Evolutionary conservation across 2,888 invertebrate genomes (phyloP).

Genomic region (Ectemnius continuus): DNA sequence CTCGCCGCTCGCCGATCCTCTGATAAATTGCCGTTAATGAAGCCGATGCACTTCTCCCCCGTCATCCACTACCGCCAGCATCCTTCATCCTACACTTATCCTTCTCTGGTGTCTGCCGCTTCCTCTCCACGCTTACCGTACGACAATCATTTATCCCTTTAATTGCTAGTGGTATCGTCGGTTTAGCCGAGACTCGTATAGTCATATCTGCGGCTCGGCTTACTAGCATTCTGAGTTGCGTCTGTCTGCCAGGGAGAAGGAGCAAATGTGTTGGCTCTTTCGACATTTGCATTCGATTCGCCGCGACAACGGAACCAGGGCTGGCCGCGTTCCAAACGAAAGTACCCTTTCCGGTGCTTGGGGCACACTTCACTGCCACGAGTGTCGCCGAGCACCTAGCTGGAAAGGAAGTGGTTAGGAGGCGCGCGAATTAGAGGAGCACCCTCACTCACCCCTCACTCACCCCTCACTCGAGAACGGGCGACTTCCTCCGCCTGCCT

Average conservation of each 20-base stretch:
- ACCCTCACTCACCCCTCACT: constrained; percentile 46
- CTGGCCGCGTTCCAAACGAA: constrained; percentile 60
- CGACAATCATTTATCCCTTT: constrained; percentile 46
- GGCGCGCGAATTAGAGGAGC: constrained; percentile 56
- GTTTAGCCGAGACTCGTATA: neutral
- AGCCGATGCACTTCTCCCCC: constrained; percentile 62
- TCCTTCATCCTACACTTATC: constrained; percentile 1
- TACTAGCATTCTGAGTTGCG: neutral
- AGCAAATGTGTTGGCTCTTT: constrained; percentile 21
- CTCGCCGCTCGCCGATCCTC: constrained; percentile 62
- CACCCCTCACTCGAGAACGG: constrained; percentile 11
- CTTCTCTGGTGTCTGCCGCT: constrained; percentile 21
- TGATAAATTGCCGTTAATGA: constrained; percentile 74
- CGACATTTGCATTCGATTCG: constrained; percentile 56
- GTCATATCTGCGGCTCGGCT: neutral
- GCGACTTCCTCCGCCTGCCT: neutral
- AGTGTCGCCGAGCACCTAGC: constrained; percentile 56
- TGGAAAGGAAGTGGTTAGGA: constrained; percentile 54
- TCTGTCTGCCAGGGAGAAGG: neutral
- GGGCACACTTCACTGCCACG: constrained; percentile 46
- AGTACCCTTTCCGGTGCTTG: constrained; percentile 53
- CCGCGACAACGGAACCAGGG: constrained; percentile 43
- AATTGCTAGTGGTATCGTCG: neutral
- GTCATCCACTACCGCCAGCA: constrained; percentile 33
- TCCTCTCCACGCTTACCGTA: constrained; percentile 26